Evolutionary conservation across 2,113 vertebrate species (phyloP).

Genomic region (Actenoides lindsayi): DNA sequence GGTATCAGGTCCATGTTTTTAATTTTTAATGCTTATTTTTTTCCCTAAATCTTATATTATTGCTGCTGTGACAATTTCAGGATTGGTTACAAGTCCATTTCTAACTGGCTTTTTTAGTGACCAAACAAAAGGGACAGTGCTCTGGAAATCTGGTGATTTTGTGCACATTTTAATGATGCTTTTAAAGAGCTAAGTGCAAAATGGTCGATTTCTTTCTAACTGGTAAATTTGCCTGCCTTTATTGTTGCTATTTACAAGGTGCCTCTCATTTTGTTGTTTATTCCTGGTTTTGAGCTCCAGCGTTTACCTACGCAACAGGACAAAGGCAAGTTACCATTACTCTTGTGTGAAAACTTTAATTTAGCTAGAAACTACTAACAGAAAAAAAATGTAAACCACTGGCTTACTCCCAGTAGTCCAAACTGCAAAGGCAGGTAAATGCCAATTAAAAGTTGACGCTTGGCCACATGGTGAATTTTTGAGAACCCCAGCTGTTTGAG

Average conservation of each 20-base stretch:
- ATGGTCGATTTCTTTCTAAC: background rate
- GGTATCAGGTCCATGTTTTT: background rate
- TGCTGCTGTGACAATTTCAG: background rate
- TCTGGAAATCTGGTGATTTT: background rate
- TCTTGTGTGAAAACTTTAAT: background rate
- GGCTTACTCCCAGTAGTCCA: background rate
- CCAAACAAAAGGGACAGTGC: background rate
- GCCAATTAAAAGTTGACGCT: constrained; percentile 17
- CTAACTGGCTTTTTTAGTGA: background rate
- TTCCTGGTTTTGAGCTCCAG: background rate
- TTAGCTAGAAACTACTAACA: background rate
- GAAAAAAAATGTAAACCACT: constrained; percentile 4
- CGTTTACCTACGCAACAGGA: background rate
- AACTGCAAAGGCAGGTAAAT: constrained; percentile 18
- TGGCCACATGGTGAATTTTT: constrained; percentile 40
- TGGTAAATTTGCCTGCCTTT: background rate
- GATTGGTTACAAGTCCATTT: background rate
- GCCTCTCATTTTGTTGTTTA: background rate
- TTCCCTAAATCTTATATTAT: background rate
- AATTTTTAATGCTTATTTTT: background rate
- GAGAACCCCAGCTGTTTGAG: constrained; percentile 46
- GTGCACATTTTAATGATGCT: background rate
- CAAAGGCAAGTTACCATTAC: background rate
- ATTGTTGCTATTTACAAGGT: background rate
- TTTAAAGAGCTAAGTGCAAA: background rate